Percentiles rank a stretch among this genome's conserved stretches.
phyloP scores from a whole-genome alignment of 37 sponge, comb jelly and placozoan genomes.

The Aplysina aerophoba region DNA sequence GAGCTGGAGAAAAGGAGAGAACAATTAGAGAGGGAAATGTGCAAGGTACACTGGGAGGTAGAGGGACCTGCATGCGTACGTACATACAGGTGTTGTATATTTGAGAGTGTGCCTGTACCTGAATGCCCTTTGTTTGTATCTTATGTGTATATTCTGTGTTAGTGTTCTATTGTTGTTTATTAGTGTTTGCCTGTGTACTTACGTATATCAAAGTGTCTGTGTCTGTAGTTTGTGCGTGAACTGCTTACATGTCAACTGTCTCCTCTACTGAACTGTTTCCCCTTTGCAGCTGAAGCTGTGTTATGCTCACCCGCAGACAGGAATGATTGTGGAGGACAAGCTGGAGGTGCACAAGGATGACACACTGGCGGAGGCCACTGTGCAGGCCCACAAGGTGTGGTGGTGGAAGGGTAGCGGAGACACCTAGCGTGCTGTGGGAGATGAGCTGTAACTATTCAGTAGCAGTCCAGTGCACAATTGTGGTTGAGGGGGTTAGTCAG shows the following conservation, averaged over 20 bases:
- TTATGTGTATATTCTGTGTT: background rate
- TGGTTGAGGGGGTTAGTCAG: too few relatives aligned
- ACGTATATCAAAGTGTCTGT: background rate
- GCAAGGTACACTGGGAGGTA: constrained; percentile 58
- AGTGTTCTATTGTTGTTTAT: too few relatives aligned
- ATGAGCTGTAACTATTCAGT: too few relatives aligned
- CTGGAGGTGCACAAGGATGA: constrained; percentile 82
- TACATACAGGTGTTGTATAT: background rate
- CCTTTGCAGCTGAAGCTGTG: constrained; percentile 74
- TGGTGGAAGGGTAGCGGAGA: background rate
- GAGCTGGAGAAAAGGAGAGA: constrained; percentile 47
- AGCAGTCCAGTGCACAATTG: too few relatives aligned
- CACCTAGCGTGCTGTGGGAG: too few relatives aligned
- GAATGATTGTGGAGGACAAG: constrained; percentile 52
- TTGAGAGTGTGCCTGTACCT: background rate
- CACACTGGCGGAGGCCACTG: constrained; percentile 57
- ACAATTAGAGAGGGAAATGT: constrained; percentile 72
- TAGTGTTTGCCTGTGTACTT: background rate
- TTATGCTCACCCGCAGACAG: constrained; percentile 62
- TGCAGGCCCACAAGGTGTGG: constrained; percentile 72
- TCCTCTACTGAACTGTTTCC: background rate
- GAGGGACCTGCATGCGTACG: background rate
- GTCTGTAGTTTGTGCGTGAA: too few relatives aligned
- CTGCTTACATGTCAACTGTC: too few relatives aligned
- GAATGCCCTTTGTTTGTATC: background rate